Evolutionary conservation across 2,888 invertebrate species (phyloP).

Genomic region (Clistopyga incitator): DNA sequence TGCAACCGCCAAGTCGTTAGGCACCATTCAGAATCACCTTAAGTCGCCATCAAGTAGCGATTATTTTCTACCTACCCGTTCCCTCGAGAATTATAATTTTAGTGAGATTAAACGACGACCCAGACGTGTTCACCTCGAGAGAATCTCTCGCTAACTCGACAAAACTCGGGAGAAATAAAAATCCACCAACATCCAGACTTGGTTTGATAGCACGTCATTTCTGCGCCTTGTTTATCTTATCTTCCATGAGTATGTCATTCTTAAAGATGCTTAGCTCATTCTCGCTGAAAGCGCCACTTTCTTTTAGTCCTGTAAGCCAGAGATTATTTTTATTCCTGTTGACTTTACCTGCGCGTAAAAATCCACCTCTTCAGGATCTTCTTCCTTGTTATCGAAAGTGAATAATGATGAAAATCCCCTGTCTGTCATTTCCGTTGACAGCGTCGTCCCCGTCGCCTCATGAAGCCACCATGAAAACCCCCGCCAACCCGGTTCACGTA

Average conservation of each 20-base stretch:
- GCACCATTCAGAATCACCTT: constrained; percentile 83
- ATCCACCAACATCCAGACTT: constrained; percentile 69
- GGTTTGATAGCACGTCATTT: constrained; percentile 70
- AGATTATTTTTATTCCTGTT: constrained; percentile 36
- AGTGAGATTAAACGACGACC: constrained; percentile 45
- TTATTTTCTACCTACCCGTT: constrained; percentile 75
- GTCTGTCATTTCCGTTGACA: constrained; percentile 35
- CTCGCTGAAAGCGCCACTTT: constrained; percentile 23
- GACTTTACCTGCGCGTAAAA: constrained; percentile 21
- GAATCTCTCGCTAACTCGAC: constrained; percentile 47
- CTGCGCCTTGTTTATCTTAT: constrained; percentile 57
- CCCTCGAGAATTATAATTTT: constrained; percentile 67
- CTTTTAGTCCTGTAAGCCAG: not conserved
- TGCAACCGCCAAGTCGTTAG: constrained; percentile 82
- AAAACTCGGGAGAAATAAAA: constrained; percentile 60
- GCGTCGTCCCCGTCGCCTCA: constrained; percentile 35
- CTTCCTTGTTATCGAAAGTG: constrained; percentile 61
- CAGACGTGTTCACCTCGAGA: constrained; percentile 3
- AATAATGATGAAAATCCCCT: constrained; percentile 57
- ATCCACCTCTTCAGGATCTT: constrained; percentile 26
- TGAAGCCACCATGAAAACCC: constrained; percentile 41
- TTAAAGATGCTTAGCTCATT: constrained; percentile 47
- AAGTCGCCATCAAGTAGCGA: constrained; percentile 83
- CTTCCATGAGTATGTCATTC: constrained; percentile 20
- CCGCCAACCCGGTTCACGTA: constrained; percentile 37